These are phyloP conservation scores for Daboia siamensis DNA, from an alignment of 2,113 vertebrate species.

Conservation along the genomic window DNA sequence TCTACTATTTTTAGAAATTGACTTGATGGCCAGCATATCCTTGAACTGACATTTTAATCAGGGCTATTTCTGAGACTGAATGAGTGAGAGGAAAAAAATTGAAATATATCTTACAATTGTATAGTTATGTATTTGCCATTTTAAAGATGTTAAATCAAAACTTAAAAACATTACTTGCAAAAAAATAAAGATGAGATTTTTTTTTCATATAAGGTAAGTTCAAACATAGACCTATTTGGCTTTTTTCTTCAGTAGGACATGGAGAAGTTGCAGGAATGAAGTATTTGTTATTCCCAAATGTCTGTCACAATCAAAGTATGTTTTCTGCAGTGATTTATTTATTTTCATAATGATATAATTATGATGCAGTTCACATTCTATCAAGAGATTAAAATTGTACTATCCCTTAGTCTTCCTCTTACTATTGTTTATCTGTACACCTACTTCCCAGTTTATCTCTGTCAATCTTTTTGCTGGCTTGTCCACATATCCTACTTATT, in stretches of 20 bases:
- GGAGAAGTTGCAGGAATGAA: not conserved
- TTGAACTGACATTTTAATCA: conserved; percentile 2
- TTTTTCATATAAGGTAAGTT: not conserved
- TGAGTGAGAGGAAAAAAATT: not conserved
- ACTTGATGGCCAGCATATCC: conserved; percentile 30
- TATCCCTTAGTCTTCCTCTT: not conserved
- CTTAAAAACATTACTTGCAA: not conserved
- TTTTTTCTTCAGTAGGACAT: not conserved
- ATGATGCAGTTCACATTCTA: not conserved
- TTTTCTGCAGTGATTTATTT: not conserved
- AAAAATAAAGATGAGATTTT: not conserved
- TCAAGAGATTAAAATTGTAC: not conserved
- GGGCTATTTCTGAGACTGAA: conserved; percentile 14
- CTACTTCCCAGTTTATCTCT: not conserved
- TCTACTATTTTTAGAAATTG: conserved; percentile 61
- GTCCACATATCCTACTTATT: not conserved
- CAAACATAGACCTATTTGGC: not conserved
- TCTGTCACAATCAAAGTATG: not conserved
- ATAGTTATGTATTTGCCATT: no score
- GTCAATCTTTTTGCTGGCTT: not conserved
- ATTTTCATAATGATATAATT: not conserved
- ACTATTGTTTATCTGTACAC: not conserved
- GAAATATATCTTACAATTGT: not conserved
- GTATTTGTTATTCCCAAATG: not conserved
- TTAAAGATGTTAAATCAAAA: not conserved